These are phyloP conservation scores for Lophochroa leadbeateri DNA, from an alignment of 2,113 vertebrate genomes.

Conservation along the genomic window DNA sequence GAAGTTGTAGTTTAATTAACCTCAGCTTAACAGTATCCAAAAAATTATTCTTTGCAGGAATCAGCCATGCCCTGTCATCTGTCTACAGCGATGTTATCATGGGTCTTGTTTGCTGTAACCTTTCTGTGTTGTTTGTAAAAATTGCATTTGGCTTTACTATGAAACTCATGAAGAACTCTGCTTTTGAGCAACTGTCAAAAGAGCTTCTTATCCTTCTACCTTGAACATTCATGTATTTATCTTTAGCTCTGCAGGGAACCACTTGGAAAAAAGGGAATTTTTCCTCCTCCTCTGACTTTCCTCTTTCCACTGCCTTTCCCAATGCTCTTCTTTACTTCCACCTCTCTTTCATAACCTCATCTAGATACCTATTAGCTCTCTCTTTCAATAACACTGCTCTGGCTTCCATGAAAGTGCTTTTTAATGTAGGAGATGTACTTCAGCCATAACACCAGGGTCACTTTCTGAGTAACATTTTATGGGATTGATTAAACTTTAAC, in stretches of 20 bases:
- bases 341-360: neutral
- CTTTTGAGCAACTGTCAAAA: conserved; percentile 23
- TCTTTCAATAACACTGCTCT: conserved; percentile 66
- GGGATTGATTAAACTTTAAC: conserved; percentile 83
- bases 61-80: neutral
- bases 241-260: neutral
- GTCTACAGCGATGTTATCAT: neutral
- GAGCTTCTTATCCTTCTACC: conserved; percentile 20
- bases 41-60: neutral
- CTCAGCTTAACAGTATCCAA: neutral
- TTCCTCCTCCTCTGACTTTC: neutral
- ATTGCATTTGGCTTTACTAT: neutral
- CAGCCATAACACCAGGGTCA: conserved; percentile 73
- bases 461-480: conserved; percentile 83
- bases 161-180: conserved; percentile 36
- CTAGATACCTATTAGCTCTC: conserved; percentile 67
- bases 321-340: neutral
- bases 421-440: conserved; percentile 80
- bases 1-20: neutral
- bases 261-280: conserved; percentile 23
- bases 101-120: neutral
- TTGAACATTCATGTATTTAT: conserved; percentile 7
- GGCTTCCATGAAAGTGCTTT: conserved; percentile 76
- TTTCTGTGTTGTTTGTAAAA: conserved; percentile 3
- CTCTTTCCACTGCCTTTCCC: neutral